Evolutionary conservation across 2,113 vertebrate genomes (phyloP).

Genomic region (Gambusia holbrooki): DNA sequence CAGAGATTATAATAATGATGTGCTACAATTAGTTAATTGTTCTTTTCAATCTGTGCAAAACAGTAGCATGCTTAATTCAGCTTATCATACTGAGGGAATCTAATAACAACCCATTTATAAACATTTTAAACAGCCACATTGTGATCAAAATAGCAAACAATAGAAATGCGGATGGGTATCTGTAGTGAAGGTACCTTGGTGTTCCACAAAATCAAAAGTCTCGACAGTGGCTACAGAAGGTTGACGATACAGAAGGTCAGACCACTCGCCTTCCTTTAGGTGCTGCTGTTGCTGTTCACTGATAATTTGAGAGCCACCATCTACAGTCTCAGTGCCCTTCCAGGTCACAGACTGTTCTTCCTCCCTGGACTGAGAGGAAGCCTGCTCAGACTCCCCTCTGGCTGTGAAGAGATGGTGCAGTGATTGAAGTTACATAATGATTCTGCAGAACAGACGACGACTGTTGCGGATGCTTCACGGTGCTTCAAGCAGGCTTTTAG

Average conservation of each 20-base stretch:
- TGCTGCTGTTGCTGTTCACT: conserved; percentile 26
- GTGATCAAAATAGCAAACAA: neutral
- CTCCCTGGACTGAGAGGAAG: conserved; percentile 42
- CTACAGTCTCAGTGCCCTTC: conserved; percentile 35
- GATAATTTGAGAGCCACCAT: neutral
- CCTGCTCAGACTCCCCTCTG: conserved; percentile 42
- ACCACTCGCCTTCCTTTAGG: conserved; percentile 55
- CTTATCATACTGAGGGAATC: neutral
- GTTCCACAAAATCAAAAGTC: conserved; percentile 42
- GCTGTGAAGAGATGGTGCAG: conserved; percentile 65
- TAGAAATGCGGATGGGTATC: neutral
- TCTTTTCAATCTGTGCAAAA: neutral
- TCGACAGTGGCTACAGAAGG: conserved; percentile 50
- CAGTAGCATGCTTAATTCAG: neutral
- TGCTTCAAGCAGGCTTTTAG: conserved; percentile 41
- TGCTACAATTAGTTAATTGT: neutral
- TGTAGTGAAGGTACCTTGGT: conserved; percentile 58
- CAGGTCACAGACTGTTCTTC: conserved; percentile 25
- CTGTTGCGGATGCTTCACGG: conserved; percentile 26
- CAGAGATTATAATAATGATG: conserved; percentile 18
- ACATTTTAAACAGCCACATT: neutral
- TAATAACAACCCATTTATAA: neutral
- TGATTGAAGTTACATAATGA: conserved; percentile 40
- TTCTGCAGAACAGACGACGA: conserved; percentile 14
- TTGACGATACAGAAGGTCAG: conserved; percentile 29